phyloP scores from a whole-genome alignment of 2,888 invertebrate genomes.

The Itoplectis maculator region DNA sequence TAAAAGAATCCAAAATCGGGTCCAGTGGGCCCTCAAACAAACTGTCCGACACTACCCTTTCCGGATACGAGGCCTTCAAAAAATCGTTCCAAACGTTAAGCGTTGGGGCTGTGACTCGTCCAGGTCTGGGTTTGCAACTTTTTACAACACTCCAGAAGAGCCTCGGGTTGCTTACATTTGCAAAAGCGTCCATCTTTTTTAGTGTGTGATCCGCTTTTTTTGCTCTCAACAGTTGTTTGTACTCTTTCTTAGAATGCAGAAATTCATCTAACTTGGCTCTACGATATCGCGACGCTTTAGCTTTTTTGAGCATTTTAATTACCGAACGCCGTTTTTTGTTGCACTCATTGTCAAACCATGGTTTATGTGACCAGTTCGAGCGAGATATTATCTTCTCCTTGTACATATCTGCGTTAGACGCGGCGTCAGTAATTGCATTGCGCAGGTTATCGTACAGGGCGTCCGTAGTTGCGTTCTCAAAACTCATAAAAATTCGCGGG shows the following conservation, averaged over 20 bases:
- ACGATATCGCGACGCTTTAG: constrained; percentile 7
- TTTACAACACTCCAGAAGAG: neutral
- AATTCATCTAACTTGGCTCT: constrained; percentile 1
- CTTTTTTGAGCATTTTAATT: neutral
- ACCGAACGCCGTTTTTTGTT: no score
- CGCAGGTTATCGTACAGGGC: neutral
- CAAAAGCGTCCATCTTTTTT: constrained; percentile 2
- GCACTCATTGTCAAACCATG: no score
- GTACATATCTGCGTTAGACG: no score
- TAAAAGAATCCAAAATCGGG: no score
- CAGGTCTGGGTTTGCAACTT: neutral
- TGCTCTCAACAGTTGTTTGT: constrained; percentile 1
- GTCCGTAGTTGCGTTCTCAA: constrained; percentile 8
- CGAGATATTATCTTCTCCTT: no score
- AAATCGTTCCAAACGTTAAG: constrained; percentile 9
- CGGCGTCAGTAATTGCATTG: no score
- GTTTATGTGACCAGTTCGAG: no score
- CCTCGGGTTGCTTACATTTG: constrained; percentile 11
- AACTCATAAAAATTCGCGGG: constrained; percentile 2
- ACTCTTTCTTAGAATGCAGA: neutral
- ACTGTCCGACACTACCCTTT: no score
- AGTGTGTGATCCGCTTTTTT: constrained; percentile 1
- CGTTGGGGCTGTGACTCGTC: constrained; percentile 7
- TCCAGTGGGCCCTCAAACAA: no score
- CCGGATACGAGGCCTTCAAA: constrained; percentile 11